Evolutionary conservation across 2,113 vertebrate genomes (phyloP).

Genomic region (Mesitornis unicolor): DNA sequence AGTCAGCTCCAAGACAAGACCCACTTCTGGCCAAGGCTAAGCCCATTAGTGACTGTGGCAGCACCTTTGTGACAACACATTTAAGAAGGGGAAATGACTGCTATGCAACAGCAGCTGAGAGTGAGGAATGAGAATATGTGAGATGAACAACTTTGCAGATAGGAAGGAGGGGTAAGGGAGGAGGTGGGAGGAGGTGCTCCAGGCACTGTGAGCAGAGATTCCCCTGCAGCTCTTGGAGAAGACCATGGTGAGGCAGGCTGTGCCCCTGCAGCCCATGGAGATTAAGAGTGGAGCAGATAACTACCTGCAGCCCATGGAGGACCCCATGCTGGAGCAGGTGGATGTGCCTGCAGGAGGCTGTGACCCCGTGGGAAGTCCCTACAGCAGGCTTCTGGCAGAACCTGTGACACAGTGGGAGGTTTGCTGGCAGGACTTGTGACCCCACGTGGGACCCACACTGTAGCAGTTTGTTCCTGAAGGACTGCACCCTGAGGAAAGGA

Average conservation of each 20-base stretch:
- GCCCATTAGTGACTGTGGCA: accelerated
- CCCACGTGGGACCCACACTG: accelerated
- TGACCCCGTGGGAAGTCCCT: accelerated
- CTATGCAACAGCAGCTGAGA: neutral
- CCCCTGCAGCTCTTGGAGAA: accelerated
- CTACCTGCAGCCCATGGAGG: neutral
- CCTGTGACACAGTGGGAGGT: neutral
- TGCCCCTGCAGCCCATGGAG: too few relatives aligned
- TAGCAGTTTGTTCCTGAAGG: neutral
- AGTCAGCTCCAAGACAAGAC: neutral
- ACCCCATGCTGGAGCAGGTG: accelerated
- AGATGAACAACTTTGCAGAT: neutral
- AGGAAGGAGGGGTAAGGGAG: neutral
- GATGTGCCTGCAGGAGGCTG: neutral
- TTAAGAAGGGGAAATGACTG: neutral
- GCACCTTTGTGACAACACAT: neutral
- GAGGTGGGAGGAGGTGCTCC: accelerated
- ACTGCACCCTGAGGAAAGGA: neutral
- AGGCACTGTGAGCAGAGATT: neutral
- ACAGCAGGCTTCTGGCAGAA: neutral
- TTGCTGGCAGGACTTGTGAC: neutral
- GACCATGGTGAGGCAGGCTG: neutral
- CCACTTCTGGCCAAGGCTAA: accelerated
- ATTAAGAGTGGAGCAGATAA: accelerated
- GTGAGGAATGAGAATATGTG: neutral